These are phyloP conservation scores for Oligia strigilis DNA, from an alignment of 2,888 invertebrate genomes.

Conservation along the genomic window DNA sequence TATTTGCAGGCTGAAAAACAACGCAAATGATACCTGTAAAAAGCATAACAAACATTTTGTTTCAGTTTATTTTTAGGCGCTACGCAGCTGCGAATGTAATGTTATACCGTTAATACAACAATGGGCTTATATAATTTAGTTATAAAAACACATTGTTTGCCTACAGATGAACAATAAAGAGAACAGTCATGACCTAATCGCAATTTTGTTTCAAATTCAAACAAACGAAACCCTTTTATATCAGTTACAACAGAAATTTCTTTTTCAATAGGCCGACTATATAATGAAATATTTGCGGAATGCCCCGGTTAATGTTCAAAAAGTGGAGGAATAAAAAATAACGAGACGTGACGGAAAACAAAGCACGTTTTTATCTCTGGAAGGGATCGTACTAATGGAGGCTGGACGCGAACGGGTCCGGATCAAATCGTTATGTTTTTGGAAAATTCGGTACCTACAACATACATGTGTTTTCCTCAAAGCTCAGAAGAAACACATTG, in stretches of 20 bases:
- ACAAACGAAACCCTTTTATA: slow-evolving; percentile 83
- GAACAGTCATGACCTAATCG: slow-evolving; percentile 78
- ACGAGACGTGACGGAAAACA: slow-evolving; percentile 86
- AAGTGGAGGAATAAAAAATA: slow-evolving; percentile 84
- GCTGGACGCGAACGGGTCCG: slow-evolving; percentile 75
- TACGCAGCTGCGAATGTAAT: slow-evolving; percentile 51
- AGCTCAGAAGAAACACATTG: slow-evolving; percentile 34
- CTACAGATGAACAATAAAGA: slow-evolving; percentile 74
- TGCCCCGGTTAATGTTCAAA: slow-evolving; percentile 80
- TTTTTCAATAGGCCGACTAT: slow-evolving; percentile 81
- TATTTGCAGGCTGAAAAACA: neutral
- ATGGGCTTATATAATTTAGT: slow-evolving; percentile 69
- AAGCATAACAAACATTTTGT: slow-evolving; percentile 17
- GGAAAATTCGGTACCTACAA: slow-evolving; percentile 58
- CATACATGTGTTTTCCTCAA: slow-evolving; percentile 25
- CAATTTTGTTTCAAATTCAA: slow-evolving; percentile 79
- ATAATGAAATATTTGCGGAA: slow-evolving; percentile 85
- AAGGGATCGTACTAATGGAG: slow-evolving; percentile 84
- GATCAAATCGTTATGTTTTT: slow-evolving; percentile 71
- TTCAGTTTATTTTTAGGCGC: slow-evolving; percentile 48
- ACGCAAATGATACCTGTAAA: slow-evolving; percentile 29
- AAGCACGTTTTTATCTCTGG: slow-evolving; percentile 86
- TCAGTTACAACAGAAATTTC: slow-evolving; percentile 77
- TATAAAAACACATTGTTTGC: slow-evolving; percentile 74
- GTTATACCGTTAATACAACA: slow-evolving; percentile 57